Conservation (phyloP, 1,140 invertebrate species). For the Drosophila aff. region DNA sequence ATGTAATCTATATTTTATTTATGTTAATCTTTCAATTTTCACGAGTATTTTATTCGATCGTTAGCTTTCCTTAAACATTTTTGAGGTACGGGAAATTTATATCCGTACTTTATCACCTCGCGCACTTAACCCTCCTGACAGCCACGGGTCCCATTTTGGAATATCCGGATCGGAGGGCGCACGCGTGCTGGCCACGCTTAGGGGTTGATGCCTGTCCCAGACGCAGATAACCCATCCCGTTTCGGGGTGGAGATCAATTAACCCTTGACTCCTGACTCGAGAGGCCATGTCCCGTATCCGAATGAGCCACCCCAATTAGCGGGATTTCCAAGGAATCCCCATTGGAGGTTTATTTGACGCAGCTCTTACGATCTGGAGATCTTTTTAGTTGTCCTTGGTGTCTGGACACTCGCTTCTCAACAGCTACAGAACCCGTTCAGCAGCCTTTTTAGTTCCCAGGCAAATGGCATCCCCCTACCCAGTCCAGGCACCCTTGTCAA, state of each 20-base stretch:
- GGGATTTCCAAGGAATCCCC: constrained; percentile 1
- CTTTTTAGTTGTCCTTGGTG: constrained; percentile 12
- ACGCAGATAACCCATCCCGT: constrained; percentile 47
- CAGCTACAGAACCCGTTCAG: constrained; percentile 51
- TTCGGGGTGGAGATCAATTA: constrained; percentile 62
- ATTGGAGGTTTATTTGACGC: neutral
- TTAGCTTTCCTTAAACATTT: too few relatives aligned
- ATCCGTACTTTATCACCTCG: neutral
- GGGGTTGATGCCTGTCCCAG: constrained; percentile 62
- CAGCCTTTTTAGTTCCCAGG: constrained; percentile 74
- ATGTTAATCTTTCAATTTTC: too few relatives aligned
- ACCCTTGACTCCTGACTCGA: constrained; percentile 64
- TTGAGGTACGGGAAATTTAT: too few relatives aligned
- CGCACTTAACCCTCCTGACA: neutral
- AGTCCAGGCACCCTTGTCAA: constrained; percentile 62
- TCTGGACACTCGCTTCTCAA: neutral
- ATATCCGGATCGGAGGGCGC: constrained; percentile 44
- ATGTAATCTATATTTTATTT: too few relatives aligned
- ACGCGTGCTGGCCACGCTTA: constrained; percentile 71
- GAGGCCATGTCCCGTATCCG: constrained; percentile 43
- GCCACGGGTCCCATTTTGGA: constrained; percentile 64
- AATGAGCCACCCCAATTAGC: constrained; percentile 55
- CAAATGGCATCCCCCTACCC: constrained; percentile 22
- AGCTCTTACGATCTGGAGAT: neutral
- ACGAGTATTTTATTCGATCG: too few relatives aligned